Evolutionary conservation across 2,113 vertebrate species (phyloP).

Genomic region (Hippocampus guttulatus): DNA sequence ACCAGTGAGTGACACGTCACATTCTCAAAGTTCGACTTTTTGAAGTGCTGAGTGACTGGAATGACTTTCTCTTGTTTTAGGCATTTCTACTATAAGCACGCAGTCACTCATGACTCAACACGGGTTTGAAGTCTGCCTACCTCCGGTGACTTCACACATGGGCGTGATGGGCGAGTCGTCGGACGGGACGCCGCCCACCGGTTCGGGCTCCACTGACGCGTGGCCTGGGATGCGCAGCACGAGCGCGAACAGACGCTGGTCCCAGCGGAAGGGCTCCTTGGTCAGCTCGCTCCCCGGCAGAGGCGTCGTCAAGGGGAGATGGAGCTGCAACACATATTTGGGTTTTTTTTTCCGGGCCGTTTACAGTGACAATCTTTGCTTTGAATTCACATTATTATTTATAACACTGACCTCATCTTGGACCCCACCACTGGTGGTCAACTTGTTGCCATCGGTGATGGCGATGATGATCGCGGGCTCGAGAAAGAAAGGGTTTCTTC

Average conservation of each 20-base stretch:
- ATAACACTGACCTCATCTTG: slow-evolving; percentile 84
- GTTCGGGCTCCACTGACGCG: slow-evolving; percentile 79
- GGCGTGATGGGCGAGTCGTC: slow-evolving; percentile 92
- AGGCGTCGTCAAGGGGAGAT: slow-evolving; percentile 90
- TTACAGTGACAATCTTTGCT: not conserved
- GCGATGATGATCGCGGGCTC: slow-evolving; percentile 91
- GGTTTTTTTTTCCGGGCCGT: not conserved
- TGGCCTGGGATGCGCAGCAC: slow-evolving; percentile 85
- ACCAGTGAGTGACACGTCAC: too few species aligned
- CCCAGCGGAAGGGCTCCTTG: slow-evolving; percentile 94
- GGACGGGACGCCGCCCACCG: slow-evolving; percentile 78
- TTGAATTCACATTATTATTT: too few species aligned
- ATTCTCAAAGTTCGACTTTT: not conserved
- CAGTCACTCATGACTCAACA: not conserved
- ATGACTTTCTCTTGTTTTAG: not conserved
- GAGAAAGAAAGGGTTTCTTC: slow-evolving; percentile 91
- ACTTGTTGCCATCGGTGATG: slow-evolving; percentile 90
- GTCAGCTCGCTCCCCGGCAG: slow-evolving; percentile 91
- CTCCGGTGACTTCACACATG: slow-evolving; percentile 94
- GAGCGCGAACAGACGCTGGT: slow-evolving; percentile 88
- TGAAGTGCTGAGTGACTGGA: not conserved
- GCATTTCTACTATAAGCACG: too few species aligned
- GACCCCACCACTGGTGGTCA: slow-evolving; percentile 83
- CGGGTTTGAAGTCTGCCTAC: slow-evolving; percentile 46
- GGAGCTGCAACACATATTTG: slow-evolving; percentile 69